Conservation (phyloP, 2,888 invertebrate genomes). For the Andrena marginata region DNA sequence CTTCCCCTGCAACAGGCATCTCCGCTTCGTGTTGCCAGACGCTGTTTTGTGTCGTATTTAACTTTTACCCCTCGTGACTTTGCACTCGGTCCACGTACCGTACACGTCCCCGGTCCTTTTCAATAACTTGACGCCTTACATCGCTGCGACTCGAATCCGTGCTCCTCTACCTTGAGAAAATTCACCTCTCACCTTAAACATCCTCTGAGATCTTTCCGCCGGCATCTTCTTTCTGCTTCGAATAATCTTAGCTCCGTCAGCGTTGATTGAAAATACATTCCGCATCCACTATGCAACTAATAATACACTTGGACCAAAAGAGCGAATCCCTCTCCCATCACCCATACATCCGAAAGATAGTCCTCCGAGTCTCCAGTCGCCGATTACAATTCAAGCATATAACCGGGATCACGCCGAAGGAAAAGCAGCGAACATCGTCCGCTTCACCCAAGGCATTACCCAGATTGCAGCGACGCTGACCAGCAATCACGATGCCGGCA, state of each 20-base stretch:
- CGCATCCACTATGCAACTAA: neutral
- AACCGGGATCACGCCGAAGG: neutral
- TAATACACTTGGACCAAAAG: neutral
- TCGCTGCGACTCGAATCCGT: neutral
- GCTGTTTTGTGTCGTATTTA: neutral
- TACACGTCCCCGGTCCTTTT: neutral
- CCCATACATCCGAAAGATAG: neutral
- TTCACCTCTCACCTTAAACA: neutral
- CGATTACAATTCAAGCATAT: neutral
- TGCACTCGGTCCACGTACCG: neutral
- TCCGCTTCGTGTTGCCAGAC: neutral
- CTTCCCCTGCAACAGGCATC: neutral
- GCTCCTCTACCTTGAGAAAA: neutral
- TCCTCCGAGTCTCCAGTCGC: neutral
- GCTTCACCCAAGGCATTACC: slow-evolving; percentile 6
- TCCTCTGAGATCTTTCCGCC: neutral
- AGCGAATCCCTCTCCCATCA: neutral
- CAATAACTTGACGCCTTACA: neutral
- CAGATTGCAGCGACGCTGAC: neutral
- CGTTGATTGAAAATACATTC: slow-evolving; percentile 1
- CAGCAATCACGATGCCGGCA: slow-evolving; percentile 7
- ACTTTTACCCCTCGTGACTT: neutral
- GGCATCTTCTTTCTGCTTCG: neutral
- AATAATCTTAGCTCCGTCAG: neutral
- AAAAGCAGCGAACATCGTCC: slow-evolving; percentile 1